Evolutionary conservation across 1,140 invertebrate species (phyloP).

Genomic region (Portunus trituberculatus): DNA sequence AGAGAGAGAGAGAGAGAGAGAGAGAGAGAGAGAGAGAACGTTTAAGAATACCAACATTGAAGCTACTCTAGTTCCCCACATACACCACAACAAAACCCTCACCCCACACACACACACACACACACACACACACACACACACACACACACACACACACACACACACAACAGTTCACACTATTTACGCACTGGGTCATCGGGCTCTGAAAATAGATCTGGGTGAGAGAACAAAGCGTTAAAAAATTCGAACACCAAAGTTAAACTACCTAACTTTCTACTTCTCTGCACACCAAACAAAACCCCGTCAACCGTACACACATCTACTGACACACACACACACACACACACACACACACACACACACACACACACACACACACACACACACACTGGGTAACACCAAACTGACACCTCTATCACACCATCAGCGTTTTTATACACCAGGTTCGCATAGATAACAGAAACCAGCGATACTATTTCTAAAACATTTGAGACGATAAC

Average conservation of each 20-base stretch:
- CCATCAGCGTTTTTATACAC: background rate
- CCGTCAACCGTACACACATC: too few relatives aligned
- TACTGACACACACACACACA: constrained; percentile 27
- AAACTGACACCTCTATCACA: background rate
- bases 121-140: background rate
- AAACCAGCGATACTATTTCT: background rate
- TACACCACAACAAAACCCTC: background rate
- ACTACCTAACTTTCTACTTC: too few relatives aligned
- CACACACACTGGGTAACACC: background rate
- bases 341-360: background rate
- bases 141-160: background rate
- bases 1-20: too few relatives aligned
- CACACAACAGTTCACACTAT: background rate
- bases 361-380: constrained; percentile 27
- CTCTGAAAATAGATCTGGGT: too few relatives aligned
- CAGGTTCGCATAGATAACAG: background rate
- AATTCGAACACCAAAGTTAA: too few relatives aligned
- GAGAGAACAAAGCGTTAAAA: too few relatives aligned
- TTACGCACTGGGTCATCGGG: too few relatives aligned
- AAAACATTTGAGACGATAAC: background rate
- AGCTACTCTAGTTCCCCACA: too few relatives aligned
- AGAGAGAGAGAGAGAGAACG: too few relatives aligned
- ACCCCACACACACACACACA: background rate
- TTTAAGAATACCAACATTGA: too few relatives aligned
- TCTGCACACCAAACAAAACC: too few relatives aligned